phyloP scores from a whole-genome alignment of 1,140 invertebrate species.

The Megathymus violae region DNA sequence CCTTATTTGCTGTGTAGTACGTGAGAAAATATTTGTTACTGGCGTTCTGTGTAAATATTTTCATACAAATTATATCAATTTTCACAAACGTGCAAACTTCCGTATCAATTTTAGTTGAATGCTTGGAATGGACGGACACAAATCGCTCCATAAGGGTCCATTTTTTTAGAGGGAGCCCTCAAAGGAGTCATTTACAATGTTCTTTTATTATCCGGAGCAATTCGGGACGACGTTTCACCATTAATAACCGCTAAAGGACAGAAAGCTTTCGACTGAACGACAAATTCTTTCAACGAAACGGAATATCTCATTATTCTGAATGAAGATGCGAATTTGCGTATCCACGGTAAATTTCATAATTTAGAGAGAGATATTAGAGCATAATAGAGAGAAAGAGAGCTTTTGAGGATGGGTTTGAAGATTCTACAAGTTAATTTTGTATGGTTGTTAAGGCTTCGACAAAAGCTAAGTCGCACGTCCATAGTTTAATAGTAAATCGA shows the following conservation, averaged over 20 bases:
- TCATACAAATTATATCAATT: constrained; percentile 30
- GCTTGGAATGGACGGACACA: constrained; percentile 47
- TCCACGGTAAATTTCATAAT: constrained; percentile 27
- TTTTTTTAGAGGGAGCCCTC: constrained; percentile 51
- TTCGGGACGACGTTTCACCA: constrained; percentile 44
- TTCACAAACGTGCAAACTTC: constrained; percentile 36
- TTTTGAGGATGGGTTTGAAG: too few relatives aligned
- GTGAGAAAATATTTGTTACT: neutral
- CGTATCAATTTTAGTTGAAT: constrained; percentile 37
- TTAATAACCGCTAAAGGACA: constrained; percentile 50
- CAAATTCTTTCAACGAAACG: constrained; percentile 45
- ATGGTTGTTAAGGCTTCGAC: too few relatives aligned
- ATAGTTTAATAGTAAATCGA: too few relatives aligned
- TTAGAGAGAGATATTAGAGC: constrained; percentile 23
- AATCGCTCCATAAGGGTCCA: constrained; percentile 44
- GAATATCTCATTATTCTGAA: constrained; percentile 46
- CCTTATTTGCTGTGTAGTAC: neutral
- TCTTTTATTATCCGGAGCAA: constrained; percentile 56
- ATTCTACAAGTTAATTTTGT: neutral
- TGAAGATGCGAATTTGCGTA: constrained; percentile 43
- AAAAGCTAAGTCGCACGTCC: too few relatives aligned
- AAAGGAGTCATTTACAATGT: constrained; percentile 56
- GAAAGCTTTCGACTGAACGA: constrained; percentile 47
- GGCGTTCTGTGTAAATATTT: neutral
- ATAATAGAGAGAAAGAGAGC: too few relatives aligned